Evolutionary conservation across 2,888 invertebrate genomes (phyloP), one percentile per base, ranked within the genome.

Genomic region (Cerceris rybyensis): DNA sequence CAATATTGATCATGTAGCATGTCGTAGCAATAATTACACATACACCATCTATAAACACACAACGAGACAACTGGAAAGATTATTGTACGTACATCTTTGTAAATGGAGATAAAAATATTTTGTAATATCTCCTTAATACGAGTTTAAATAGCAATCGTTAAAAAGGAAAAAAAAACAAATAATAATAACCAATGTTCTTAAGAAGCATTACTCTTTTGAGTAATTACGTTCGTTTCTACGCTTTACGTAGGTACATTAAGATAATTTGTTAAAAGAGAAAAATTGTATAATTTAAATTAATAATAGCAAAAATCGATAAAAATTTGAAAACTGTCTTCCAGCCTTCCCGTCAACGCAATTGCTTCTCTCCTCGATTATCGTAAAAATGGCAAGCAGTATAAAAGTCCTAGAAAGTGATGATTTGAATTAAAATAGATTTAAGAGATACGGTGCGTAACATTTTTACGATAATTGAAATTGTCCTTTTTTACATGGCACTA

Each of bases 351-450:
- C 43, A 60, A 17, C 43, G 14, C 41, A 54, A 54, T 17, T 14
- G 13, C 43, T 59, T 8, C 7, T 63, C 46, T 14, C 7, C 39
- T 64, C 28, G 52, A 60, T 74, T 64, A 55, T 60, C 69, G 41
- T 50, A 57, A 83, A 73, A 72, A 58, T 28, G 50, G 2, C 11
- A 7, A 28, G 49, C 55, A 60, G 82, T 83, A 83, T 75, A 75
- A 82, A 83, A 85, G 54, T 68, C n/a, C 54, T 85, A 77, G 49
- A 79, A 79, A 81, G n/a, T 52, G 14, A 39, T 28, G 46, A 73
- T 70, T 13, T 55, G 52, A 61, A 71, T 46, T 49, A 60, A 72
- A 82, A 76, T 66, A 66, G 52, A 76, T 63, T 46, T 57, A 63
- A 69, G 49, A 61, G 39, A 52, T 16, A 13, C 46, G 9, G 42